These are phyloP conservation scores for Anas bahamensis DNA, from an alignment of 2,797 vertebrate genomes.

Conservation along the genomic window DNA sequence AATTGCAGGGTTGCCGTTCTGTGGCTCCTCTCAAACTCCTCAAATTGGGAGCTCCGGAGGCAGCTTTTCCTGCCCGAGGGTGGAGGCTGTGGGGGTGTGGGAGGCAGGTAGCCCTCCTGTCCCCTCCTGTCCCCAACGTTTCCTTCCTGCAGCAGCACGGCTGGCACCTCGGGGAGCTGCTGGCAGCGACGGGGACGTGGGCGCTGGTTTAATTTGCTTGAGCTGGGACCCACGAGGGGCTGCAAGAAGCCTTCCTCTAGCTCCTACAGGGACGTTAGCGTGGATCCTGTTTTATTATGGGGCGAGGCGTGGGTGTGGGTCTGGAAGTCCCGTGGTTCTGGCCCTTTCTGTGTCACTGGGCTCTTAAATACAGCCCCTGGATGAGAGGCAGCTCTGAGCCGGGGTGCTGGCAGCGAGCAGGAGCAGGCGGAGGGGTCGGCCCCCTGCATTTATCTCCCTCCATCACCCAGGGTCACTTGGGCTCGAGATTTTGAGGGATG, in stretches of 20 bases:
- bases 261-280: accelerated
- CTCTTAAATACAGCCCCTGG: accelerated
- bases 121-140: background rate
- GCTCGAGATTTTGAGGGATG: accelerated
- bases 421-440: background rate
- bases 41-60: background rate
- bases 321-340: too few relatives aligned
- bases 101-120: background rate
- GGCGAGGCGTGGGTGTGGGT: background rate
- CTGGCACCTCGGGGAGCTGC: background rate
- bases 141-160: background rate
- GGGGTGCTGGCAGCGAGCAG: background rate
- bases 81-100: background rate
- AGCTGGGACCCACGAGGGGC: background rate
- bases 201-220: accelerated
- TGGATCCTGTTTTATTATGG: background rate
- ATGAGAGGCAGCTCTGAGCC: background rate
- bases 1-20: constrained; percentile 28
- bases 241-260: background rate
- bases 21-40: background rate
- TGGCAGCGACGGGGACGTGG: accelerated
- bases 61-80: background rate
- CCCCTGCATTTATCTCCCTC: background rate
- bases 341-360: accelerated
- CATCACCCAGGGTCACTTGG: too few relatives aligned